Conservation (phyloP, 2,113 vertebrate genomes). For the Heloderma charlesbogerti region DNA sequence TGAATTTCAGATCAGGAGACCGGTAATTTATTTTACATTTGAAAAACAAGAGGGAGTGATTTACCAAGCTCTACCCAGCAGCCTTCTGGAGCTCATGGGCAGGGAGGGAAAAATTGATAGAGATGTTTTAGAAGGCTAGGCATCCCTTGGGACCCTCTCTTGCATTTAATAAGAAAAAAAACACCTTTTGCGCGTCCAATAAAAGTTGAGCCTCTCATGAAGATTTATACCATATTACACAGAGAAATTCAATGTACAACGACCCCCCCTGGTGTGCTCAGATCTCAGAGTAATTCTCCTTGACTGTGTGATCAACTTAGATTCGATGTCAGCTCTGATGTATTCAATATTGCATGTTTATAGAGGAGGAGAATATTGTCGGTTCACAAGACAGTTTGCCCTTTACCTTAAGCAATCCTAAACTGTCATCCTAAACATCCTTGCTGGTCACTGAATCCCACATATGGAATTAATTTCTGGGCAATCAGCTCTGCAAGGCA, state of each 20-base stretch:
- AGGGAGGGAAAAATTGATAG: conserved; percentile 61
- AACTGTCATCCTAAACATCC: neutral
- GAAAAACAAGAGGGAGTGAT: conserved; percentile 39
- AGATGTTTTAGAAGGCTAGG: conserved; percentile 57
- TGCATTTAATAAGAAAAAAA: conserved; percentile 74
- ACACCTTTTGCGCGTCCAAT: conserved; percentile 74
- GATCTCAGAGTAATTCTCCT: conserved; percentile 77
- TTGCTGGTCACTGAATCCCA: neutral
- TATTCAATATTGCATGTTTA: conserved; percentile 68
- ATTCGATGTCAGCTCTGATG: conserved; percentile 72
- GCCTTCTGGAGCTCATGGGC: conserved; percentile 25
- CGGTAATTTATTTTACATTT: conserved; percentile 1
- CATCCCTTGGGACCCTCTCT: conserved; percentile 46
- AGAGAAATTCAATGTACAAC: conserved; percentile 69
- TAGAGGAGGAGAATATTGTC: conserved; percentile 65
- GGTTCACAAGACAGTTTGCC: conserved; percentile 61
- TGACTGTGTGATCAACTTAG: conserved; percentile 74
- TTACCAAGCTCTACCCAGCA: conserved; percentile 22
- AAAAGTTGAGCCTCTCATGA: conserved; percentile 71
- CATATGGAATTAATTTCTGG: neutral
- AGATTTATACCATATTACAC: conserved; percentile 75
- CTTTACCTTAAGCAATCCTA: conserved; percentile 57
- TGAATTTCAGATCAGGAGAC: neutral
- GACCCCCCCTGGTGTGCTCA: conserved; percentile 63
- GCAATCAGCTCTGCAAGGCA: neutral